These are phyloP conservation scores for Ylistrum balloti DNA, from an alignment of 1,140 invertebrate species.

Conservation along the genomic window DNA sequence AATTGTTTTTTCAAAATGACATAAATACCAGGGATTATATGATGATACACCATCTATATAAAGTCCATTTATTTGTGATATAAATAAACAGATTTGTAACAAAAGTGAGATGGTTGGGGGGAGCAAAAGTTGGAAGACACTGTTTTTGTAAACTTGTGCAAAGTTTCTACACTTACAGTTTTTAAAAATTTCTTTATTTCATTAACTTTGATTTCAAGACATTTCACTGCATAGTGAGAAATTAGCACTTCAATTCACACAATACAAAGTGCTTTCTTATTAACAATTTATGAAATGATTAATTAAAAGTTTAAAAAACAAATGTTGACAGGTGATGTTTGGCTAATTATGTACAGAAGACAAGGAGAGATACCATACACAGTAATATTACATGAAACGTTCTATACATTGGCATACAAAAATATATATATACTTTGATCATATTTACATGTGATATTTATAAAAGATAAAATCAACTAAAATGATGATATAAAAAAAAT, in stretches of 20 bases:
- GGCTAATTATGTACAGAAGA: background rate
- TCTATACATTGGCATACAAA: constrained; percentile 26
- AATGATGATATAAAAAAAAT: background rate
- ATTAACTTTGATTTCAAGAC: too few species aligned
- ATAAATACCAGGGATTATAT: too few species aligned
- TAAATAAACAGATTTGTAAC: too few species aligned
- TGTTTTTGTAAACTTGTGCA: background rate
- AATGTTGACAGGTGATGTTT: background rate
- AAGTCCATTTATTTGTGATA: too few species aligned
- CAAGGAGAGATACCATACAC: background rate
- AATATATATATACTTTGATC: constrained; percentile 34
- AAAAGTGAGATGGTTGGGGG: too few species aligned
- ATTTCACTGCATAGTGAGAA: background rate
- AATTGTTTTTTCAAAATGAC: too few species aligned
- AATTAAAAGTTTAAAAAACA: background rate
- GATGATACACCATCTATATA: too few species aligned
- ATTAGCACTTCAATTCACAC: background rate
- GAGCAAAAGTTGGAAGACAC: background rate
- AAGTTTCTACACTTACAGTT: too few species aligned
- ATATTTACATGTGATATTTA: constrained; percentile 1
- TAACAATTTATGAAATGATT: background rate
- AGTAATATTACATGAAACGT: background rate
- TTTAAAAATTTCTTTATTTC: too few species aligned
- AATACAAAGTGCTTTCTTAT: background rate
- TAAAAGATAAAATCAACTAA: background rate